phyloP scores from a whole-genome alignment of 2,113 vertebrate genomes.

The Gadus macrocephalus region DNA sequence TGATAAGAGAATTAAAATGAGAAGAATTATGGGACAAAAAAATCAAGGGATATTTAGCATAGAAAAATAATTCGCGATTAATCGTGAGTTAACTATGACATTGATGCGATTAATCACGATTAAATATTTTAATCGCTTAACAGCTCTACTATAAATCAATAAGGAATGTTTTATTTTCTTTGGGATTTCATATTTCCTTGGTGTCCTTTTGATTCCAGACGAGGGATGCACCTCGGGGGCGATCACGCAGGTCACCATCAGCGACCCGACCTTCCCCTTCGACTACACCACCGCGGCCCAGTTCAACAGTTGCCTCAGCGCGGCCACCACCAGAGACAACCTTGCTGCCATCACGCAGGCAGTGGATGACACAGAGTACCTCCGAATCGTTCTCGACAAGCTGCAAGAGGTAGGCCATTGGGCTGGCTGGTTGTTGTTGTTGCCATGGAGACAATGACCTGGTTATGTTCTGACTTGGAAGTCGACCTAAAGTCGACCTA shows the following conservation, averaged over 20 bases:
- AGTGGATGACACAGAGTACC: slow-evolving; percentile 44
- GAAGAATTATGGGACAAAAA: no score
- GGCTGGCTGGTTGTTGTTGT: background rate
- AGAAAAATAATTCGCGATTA: no score
- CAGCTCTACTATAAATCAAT: no score
- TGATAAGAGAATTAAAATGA: no score
- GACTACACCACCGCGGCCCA: slow-evolving; percentile 52
- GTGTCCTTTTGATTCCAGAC: slow-evolving; percentile 5
- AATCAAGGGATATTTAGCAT: no score
- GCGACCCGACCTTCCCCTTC: slow-evolving; percentile 56
- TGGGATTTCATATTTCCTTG: no score
- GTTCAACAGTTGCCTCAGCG: slow-evolving; percentile 65
- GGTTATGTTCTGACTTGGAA: background rate
- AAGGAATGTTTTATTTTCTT: no score
- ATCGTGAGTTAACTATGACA: no score
- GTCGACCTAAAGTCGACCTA: no score
- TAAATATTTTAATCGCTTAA: no score
- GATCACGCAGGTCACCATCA: slow-evolving; percentile 56
- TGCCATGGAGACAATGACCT: background rate
- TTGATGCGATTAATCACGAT: no score
- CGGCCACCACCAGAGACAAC: slow-evolving; percentile 47
- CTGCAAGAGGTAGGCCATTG: slow-evolving; percentile 59
- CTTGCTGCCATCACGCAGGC: slow-evolving; percentile 49
- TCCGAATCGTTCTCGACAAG: slow-evolving; percentile 61
- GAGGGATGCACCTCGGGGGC: slow-evolving; percentile 47